A percentile compares a stretch with the other conserved stretches of the same genome.
These are phyloP conservation scores for Scaeva pyrastri DNA, from an alignment of 2,888 invertebrate genomes.

Conservation along the genomic window DNA sequence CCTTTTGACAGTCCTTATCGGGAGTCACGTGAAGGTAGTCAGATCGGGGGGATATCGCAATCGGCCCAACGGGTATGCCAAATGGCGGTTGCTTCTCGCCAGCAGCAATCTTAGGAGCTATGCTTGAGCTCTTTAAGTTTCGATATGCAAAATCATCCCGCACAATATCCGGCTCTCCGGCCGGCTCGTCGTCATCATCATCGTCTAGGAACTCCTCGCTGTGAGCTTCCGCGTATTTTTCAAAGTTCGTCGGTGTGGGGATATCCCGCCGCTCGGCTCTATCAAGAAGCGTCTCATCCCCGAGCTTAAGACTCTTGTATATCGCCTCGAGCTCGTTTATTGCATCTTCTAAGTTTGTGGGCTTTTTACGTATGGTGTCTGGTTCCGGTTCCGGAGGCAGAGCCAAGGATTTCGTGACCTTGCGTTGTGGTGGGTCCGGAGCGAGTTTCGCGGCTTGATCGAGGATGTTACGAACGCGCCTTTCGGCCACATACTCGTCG, in stretches of 20 bases:
- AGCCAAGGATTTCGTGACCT: conserved; percentile 66
- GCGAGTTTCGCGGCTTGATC: conserved; percentile 71
- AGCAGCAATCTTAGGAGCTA: conserved; percentile 86
- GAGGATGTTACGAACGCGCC: conserved; percentile 79
- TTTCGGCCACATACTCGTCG: conserved; percentile 83
- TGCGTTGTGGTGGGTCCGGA: conserved; percentile 81
- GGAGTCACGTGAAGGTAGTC: conserved; percentile 93
- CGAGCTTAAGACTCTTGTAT: conserved; percentile 93
- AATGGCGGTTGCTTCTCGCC: conserved; percentile 94
- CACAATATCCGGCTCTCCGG: conserved; percentile 92
- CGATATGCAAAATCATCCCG: conserved; percentile 94
- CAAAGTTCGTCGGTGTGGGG: conserved; percentile 81
- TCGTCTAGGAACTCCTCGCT: conserved; percentile 86
- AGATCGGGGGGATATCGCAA: conserved; percentile 90
- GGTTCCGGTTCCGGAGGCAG: conserved; percentile 79
- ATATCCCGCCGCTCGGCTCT: conserved; percentile 90
- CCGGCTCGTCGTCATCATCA: conserved; percentile 84
- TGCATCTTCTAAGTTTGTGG: conserved; percentile 93
- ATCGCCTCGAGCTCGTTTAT: conserved; percentile 95
- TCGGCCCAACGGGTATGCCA: conserved; percentile 94
- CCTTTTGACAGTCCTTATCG: conserved; percentile 79
- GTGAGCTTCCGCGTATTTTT: conserved; percentile 84
- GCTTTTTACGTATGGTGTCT: conserved; percentile 85
- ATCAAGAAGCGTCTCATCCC: conserved; percentile 88
- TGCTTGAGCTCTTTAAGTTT: conserved; percentile 91